Base-by-base conservation (phyloP, 2,797 vertebrate species). In the Podarcis siculus region DNA sequence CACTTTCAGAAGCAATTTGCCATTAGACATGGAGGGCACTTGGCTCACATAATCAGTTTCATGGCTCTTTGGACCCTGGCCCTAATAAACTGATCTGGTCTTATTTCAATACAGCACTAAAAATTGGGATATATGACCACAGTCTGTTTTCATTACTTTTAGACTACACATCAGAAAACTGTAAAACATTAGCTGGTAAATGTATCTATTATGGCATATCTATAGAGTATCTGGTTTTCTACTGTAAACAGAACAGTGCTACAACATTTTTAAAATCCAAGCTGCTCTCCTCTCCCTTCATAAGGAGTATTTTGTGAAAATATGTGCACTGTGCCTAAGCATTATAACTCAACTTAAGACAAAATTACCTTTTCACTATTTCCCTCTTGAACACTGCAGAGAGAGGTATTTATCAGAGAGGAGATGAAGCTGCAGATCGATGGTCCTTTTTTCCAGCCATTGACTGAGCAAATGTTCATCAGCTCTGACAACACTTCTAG, bases 401-500 rank as follows among this genome's bases (percentile, higher is more conserved):
- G 88, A 82, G 96, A 97, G 0, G 96, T 94, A 61, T 89, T 95
- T 93, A 96, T 94, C 88, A 99, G 92, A 90, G 97, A 96, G 21
- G 96, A 95, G 90, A 98, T 89, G 91, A 96, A 96, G 69, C 89
- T 96, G 83, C 95, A 96, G 78, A 97, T 58, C 30, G 96, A 90
- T 58, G 92, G 92, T 49, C 84, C 91, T 69, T 88, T 94, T 86
- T 95, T 96, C 91, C 93, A 95, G n/a, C 94, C 95, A 64, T 92
- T 77, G 17, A 92, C 93, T 77, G 80, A 78, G 71, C 78, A 97
- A 79, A 97, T 90, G 90, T 92, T 90, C 64, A 95, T 79, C 55
- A 98, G 95, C 94, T 98, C 97, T 86, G 94, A 96, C 91, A 99
- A 94, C 37, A 98, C 95, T 72, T 93, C 95, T 81, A 98, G 96